Base-by-base conservation (phyloP, 2,113 vertebrate genomes). In the Pterocles burchelli region DNA sequence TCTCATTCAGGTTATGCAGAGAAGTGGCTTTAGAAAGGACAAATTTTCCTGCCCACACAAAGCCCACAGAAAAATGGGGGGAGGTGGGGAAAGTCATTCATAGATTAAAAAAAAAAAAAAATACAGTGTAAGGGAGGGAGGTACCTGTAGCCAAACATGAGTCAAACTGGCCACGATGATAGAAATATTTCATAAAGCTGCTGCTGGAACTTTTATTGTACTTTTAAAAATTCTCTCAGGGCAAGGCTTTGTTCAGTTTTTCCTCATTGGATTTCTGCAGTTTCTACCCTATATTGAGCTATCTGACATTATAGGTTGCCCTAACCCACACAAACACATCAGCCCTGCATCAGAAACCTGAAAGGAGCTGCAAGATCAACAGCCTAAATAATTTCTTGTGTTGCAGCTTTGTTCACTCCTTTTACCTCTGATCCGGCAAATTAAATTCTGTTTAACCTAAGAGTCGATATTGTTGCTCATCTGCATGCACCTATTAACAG, bases 361-460 rank as follows among this genome's bases (percentile, higher is more conserved):
- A 93, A 77, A 92, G 51, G 28, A 90, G 61, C 36, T 49, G 61
- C 55, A 49, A 90, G 58, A 95, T 61, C 82, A 92, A 75, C 92
- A 81, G 78, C 34, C 46, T 62, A 57, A 72, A 90, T 81, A 1
- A 1, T 20, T 85, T 84, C 67, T 86, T 31, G 26, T 7, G 15
- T 70, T 61, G 90, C 2, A 4, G 94, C 89, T 96, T 92, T 95
- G 84, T 92, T 95, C 82, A 86, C 83, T 89, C 29, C 29, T 93
- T 79, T 80, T 90, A 94, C 73, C 49, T 89, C 76, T 78, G 52
- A 89, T 90, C 52, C 4, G 1, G 38, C 41, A 92, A 95, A 96
- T 86, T 90, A 88, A 97, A 91, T 87, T 74, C 75, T 89, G 57
- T 75, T 95, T 78, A 89, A 90, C 80, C 45, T 52, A 43, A 20